Percentiles rank a stretch among this genome's conserved stretches.
Conservation (phyloP, 2,888 invertebrate species). For the Clitarchus hookeri region DNA sequence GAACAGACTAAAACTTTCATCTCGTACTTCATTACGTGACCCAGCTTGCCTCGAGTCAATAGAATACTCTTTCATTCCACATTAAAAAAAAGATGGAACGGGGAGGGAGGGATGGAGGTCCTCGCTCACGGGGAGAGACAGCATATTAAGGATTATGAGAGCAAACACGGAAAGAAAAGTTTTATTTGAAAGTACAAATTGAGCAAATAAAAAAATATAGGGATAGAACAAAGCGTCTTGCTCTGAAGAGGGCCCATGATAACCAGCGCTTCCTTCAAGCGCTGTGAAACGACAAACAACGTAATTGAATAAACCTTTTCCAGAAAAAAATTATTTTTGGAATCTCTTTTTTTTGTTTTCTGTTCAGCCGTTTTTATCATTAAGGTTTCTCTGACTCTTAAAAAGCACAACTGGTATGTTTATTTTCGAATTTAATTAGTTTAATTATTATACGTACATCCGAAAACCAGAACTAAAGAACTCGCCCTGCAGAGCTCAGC, state of each 20-base stretch:
- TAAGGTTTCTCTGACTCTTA: background rate
- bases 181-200: conserved; percentile 8
- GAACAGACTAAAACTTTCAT: background rate
- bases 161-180: background rate
- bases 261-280: background rate
- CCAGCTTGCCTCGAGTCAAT: background rate
- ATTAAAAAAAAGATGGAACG: background rate
- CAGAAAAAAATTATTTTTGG: background rate
- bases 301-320: background rate
- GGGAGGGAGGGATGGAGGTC: background rate
- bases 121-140: background rate
- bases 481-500: too few species aligned
- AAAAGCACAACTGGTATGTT: background rate
- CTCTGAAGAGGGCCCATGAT: background rate
- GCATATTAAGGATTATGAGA: background rate
- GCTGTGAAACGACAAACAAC: background rate
- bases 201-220: background rate
- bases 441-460: too few species aligned
- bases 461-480: too few species aligned
- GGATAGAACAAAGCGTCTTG: background rate
- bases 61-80: background rate
- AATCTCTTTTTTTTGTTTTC: background rate
- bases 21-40: background rate
- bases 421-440: background rate
- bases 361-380: background rate